Evolutionary conservation across 2,888 invertebrate genomes (phyloP), one percentile per base, ranked within the genome.

Genomic region (Caenorhabditis panamensis): DNA sequence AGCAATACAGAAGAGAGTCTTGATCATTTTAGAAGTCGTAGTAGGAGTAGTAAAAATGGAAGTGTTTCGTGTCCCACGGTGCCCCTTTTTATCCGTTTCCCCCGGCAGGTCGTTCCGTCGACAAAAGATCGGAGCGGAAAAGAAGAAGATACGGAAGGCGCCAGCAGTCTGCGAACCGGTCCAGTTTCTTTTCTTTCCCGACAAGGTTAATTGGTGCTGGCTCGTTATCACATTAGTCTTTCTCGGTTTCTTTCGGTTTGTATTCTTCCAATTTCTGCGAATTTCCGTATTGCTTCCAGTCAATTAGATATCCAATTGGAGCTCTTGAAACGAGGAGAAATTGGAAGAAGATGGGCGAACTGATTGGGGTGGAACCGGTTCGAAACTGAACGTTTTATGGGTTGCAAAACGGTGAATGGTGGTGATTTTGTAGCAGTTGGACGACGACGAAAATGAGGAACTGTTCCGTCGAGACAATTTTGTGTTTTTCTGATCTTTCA

Each of bases 121-220:
- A 66, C 66, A 61, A 66, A 75, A 75, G 75, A 66, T 75, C 75
- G 41, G 49, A 18, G 18, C 1, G 16, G 28, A 37, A 28, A 59
- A 68, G 58, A 68, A 28, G 59, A 56, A 59, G 47, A 64, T 41
- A 72, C 16, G 16, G 49, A 51, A 64, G 73, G 73, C 73, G 73
- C 73, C 73, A 73, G 37, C 28, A 24, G 64, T 64, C 73, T 73
- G 47, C 47, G 73, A 73, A 73, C 73, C 64, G 73, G 64, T 66
- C 54, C 49, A 49, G 18, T 18, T 18, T 18, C n/a, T n/a, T n/a
- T n/a, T n/a, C n/a, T n/a, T n/a, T 49, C 20, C 5, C n/a, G 49
- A 26, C 26, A 54, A 26, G 24, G 28, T 54, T 28, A 54, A 28
- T 54, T 54, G 54, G 24, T 54, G 18, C 47, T 41, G 47, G 47